Conservation (phyloP, 92 coral and sea anemone genomes). For the Galaxea fascicularis region DNA sequence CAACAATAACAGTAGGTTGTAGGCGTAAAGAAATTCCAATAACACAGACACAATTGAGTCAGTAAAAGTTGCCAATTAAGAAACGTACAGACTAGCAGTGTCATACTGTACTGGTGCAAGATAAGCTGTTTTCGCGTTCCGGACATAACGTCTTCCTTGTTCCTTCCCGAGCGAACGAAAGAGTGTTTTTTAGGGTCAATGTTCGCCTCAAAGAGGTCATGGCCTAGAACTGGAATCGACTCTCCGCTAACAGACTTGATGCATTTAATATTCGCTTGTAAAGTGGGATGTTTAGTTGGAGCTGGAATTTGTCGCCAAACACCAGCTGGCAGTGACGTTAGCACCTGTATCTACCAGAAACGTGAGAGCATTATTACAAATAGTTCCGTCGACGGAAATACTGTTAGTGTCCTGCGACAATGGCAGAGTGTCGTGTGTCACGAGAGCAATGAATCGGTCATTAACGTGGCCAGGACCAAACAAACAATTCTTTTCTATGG, state of each 20-base stretch:
- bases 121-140: too few relatives aligned
- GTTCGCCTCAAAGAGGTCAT: not conserved
- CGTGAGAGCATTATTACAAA: not conserved
- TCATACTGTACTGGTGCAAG: too few relatives aligned
- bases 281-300: slow-evolving; percentile 3
- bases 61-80: not conserved
- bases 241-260: not conserved
- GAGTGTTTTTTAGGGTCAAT: not conserved
- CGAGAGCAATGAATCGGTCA: not conserved
- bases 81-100: too few relatives aligned
- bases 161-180: not conserved
- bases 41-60: not conserved
- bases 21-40: not conserved
- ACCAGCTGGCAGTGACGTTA: slow-evolving; percentile 38
- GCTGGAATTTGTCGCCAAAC: slow-evolving; percentile 52
- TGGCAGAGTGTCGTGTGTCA: not conserved
- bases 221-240: not conserved
- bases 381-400: not conserved
- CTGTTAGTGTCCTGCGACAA: not conserved
- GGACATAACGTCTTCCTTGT: not conserved
- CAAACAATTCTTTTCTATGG: too few relatives aligned
- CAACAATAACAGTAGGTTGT: not conserved
- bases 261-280: not conserved
- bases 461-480: too few relatives aligned
- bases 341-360: slow-evolving; percentile 56